These are phyloP conservation scores for Pseudomyrmex sp. DNA, from an alignment of 1,140 invertebrate species.

Conservation along the genomic window DNA sequence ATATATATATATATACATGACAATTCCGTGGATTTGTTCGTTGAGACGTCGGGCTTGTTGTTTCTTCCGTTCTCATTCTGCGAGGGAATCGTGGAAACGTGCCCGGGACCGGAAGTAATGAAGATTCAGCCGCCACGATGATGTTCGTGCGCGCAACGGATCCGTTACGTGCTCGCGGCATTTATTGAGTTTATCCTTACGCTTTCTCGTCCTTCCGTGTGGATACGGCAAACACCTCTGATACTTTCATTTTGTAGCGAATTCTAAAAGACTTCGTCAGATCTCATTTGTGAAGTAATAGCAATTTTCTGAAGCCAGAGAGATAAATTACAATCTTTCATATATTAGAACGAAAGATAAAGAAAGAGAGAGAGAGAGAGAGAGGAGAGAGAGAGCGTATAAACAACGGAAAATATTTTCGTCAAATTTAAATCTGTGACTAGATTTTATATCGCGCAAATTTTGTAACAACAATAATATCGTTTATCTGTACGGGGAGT, in stretches of 20 bases:
- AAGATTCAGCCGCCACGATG: conserved; percentile 44
- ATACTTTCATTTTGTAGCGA: conserved; percentile 48
- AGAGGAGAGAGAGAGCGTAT: too few species aligned
- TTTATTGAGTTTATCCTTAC: conserved; percentile 54
- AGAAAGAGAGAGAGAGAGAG: too few species aligned
- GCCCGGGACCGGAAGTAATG: conserved; percentile 47
- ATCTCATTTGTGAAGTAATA: conserved; percentile 32
- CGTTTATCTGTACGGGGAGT: background rate
- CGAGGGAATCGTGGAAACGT: conserved; percentile 48
- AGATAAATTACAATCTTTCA: background rate
- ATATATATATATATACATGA: background rate
- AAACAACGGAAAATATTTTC: background rate
- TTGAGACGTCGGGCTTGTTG: conserved; percentile 23
- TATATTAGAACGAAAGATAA: background rate
- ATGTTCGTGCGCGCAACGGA: conserved; percentile 32
- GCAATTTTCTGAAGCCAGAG: background rate
- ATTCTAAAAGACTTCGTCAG: conserved; percentile 23
- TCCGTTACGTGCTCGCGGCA: conserved; percentile 50
- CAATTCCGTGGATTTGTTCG: conserved; percentile 51
- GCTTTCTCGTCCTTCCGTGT: background rate
- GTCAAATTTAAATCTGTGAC: background rate
- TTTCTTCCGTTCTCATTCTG: conserved; percentile 23
- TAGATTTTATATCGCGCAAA: background rate
- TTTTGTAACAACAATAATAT: too few species aligned
- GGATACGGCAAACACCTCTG: conserved; percentile 22